Conservation (phyloP, 2,113 vertebrate genomes). For the Hippoglossus stenolepis region DNA sequence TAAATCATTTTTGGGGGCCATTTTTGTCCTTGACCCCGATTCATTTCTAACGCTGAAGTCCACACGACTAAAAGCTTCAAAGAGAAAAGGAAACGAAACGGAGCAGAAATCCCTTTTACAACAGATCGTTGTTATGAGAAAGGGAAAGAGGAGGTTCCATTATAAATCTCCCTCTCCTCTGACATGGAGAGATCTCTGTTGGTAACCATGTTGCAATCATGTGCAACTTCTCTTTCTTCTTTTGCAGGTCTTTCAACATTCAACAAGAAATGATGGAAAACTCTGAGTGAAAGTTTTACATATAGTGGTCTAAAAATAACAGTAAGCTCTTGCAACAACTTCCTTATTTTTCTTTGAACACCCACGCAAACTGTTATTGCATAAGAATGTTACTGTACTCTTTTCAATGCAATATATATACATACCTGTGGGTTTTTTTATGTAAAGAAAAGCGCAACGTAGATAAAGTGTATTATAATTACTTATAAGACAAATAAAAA, state of each 20-base stretch:
- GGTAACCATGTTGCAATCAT: conserved; percentile 20
- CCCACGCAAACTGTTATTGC: too few relatives aligned
- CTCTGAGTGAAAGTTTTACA: not conserved
- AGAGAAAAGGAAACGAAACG: too few relatives aligned
- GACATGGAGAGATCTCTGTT: conserved; percentile 7
- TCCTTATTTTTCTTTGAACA: not conserved
- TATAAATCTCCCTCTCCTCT: conserved; percentile 13
- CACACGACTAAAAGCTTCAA: too few relatives aligned
- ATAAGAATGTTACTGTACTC: too few relatives aligned
- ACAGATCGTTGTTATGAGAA: not conserved
- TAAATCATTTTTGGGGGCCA: too few relatives aligned
- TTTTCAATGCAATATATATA: too few relatives aligned
- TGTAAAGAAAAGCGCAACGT: too few relatives aligned
- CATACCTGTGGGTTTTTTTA: too few relatives aligned
- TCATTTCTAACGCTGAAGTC: too few relatives aligned
- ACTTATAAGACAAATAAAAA: not conserved
- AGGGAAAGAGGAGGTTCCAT: conserved; percentile 2
- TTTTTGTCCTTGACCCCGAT: too few relatives aligned
- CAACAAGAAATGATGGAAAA: not conserved
- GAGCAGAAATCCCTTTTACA: not conserved
- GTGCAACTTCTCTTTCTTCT: conserved; percentile 11
- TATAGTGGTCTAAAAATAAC: not conserved
- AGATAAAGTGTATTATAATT: not conserved
- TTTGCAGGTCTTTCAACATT: conserved; percentile 13
- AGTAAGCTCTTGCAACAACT: not conserved